Percentiles rank a stretch among this genome's conserved stretches.
Evolutionary conservation across 2,797 vertebrate species (phyloP).

Genomic region (Caiman crocodilus): DNA sequence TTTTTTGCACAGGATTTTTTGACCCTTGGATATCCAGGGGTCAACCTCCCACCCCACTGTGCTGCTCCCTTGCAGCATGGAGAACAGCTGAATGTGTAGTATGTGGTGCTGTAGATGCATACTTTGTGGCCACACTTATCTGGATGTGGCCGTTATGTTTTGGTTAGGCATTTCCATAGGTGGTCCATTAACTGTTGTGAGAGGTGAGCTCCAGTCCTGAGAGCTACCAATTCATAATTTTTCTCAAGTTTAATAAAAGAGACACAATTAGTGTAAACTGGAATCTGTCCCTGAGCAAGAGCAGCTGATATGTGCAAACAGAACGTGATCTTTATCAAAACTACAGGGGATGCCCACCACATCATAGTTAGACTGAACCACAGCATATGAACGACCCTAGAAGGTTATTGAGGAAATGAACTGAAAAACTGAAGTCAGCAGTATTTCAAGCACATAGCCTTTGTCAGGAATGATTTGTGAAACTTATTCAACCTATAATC

Average conservation of each 20-base stretch:
- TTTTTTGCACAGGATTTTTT: no score
- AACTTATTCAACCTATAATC: neutral
- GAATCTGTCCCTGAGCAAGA: neutral
- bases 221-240: neutral
- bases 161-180: fast-evolving
- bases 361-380: neutral
- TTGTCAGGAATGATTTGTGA: neutral
- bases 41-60: no score
- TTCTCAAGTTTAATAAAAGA: neutral
- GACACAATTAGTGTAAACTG: neutral
- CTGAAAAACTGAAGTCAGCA: constrained; percentile 13
- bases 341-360: neutral
- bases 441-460: neutral
- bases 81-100: no score
- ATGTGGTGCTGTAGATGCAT: no score
- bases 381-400: neutral
- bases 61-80: no score
- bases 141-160: no score
- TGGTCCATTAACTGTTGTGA: neutral
- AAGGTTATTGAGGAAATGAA: neutral
- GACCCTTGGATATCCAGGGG: no score
- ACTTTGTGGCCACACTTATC: no score
- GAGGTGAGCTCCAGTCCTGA: neutral
- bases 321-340: neutral
- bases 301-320: neutral